Evolutionary conservation across 2,888 invertebrate species (phyloP).

Genomic region (Arenicola marina): DNA sequence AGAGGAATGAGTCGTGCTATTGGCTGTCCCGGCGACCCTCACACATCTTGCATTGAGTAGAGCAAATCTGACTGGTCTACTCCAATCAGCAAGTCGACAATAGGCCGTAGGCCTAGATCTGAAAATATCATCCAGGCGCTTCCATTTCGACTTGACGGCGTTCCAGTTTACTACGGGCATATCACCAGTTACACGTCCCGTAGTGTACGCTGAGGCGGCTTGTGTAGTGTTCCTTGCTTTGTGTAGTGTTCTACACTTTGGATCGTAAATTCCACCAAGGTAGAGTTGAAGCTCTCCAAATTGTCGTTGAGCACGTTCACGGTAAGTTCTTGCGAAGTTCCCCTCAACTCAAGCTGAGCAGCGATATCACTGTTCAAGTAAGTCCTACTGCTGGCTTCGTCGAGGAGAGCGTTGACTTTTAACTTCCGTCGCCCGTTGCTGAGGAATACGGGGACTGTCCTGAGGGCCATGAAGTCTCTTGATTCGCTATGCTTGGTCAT

Average conservation of each 20-base stretch:
- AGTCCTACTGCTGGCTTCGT: constrained; percentile 5
- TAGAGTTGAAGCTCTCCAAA: background rate
- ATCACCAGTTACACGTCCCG: constrained; percentile 14
- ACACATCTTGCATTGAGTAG: constrained; percentile 14
- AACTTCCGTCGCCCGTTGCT: background rate
- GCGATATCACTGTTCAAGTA: constrained; percentile 4
- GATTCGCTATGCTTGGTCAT: background rate
- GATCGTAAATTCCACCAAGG: constrained; percentile 11
- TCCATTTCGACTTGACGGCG: background rate
- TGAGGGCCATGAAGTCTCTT: background rate
- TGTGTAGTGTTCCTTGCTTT: background rate
- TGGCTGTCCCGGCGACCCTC: constrained; percentile 23
- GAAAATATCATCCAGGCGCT: constrained; percentile 14
- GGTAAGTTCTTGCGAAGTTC: background rate
- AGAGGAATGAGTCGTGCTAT: constrained; percentile 15
- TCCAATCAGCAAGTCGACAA: constrained; percentile 25
- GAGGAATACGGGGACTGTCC: constrained; percentile 2
- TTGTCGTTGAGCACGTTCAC: constrained; percentile 15
- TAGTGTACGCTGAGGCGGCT: constrained; percentile 11
- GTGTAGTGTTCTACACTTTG: constrained; percentile 13
- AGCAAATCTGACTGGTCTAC: constrained; percentile 25
- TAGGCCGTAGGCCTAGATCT: background rate
- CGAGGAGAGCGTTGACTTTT: background rate
- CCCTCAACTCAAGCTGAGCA: background rate
- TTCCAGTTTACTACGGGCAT: constrained; percentile 14